Percentiles rank a stretch among this genome's conserved stretches.
phyloP scores from a whole-genome alignment of 2,797 vertebrate species.

The Cyclopterus lumpus region DNA sequence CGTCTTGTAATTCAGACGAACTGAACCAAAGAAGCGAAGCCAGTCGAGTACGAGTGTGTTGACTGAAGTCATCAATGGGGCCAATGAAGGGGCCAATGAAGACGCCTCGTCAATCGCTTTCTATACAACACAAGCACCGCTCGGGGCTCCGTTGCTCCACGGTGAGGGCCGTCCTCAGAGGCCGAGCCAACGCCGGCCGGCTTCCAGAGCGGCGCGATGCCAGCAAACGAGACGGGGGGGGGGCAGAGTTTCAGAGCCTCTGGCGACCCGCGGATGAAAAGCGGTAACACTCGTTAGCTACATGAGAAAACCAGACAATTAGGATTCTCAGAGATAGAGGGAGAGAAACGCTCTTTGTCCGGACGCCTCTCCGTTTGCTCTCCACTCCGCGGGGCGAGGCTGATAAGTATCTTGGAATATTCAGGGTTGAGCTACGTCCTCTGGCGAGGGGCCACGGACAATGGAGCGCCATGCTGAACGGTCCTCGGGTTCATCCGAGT shows the following conservation, averaged over 20 bases:
- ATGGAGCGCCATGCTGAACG: constrained; percentile 81
- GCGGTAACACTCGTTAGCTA: constrained; percentile 56
- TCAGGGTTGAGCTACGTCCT: constrained; percentile 79
- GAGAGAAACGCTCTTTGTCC: constrained; percentile 78
- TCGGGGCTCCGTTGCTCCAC: constrained; percentile 29
- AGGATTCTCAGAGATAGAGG: constrained; percentile 79
- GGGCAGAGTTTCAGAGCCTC: constrained; percentile 37
- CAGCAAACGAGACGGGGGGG: constrained; percentile 32
- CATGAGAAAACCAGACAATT: constrained; percentile 79
- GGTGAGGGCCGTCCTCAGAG: constrained; percentile 37
- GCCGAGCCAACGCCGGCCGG: constrained; percentile 52
- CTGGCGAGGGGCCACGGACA: constrained; percentile 74
- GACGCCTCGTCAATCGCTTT: constrained; percentile 2
- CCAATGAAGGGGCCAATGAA: background rate
- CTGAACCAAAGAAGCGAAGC: background rate
- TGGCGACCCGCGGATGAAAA: constrained; percentile 52
- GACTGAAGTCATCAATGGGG: background rate
- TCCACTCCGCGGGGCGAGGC: constrained; percentile 59
- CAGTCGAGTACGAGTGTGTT: background rate
- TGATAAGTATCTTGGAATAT: constrained; percentile 86
- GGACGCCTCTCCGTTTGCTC: constrained; percentile 64
- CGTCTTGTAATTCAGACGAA: background rate
- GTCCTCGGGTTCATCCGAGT: constrained; percentile 78
- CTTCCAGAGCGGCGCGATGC: constrained; percentile 20
- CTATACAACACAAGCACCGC: constrained; percentile 23